Base-by-base conservation (phyloP, 2,797 vertebrate species). In the Apogon talboti region DNA sequence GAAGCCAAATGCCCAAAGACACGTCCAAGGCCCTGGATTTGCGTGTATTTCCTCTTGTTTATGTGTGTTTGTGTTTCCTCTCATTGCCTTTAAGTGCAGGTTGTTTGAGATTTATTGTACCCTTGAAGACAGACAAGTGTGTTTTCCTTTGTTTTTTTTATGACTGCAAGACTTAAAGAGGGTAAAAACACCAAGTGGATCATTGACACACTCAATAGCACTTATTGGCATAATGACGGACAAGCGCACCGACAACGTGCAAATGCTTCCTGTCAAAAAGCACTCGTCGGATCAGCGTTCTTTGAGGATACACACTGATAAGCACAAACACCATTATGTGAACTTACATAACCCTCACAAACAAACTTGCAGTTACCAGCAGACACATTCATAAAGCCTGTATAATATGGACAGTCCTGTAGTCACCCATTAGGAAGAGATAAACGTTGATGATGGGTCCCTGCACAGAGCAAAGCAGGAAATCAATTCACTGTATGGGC, bases 401-500 rank as follows among this genome's bases (percentile, higher is more conserved):
- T 76, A 70, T 68, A 79, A 76, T 71, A 53, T 57, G 37, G 61
- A 77, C 79, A 57, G 74, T 71, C 64, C 65, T 35, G 66, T 62
- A 63, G 63, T 66, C 56, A 66, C 16, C 77, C 84, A 84, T 87
- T 83, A 75, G 74, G 46, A 66, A 46, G 75, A 88, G 79, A 90
- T 90, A 85, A 93, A 91, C 50, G 50, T 74, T 66, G 74, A 82
- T 81, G 84, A 91, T 80, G 69, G 69, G 66, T 82, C 77, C 57
- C 74, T 48, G 74, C 63, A 28, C 81, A 44, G 81, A 75, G 66
- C 42, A 74, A 58, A 82, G 64, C 70, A 84, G 73, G 68, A 85
- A 83, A 90, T 91, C 87, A 85, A 91, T 93, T 87, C 71, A 64
- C 73, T 59, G 66, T 67, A 79, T 66, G 70, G 76, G 60, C 85